Evolutionary conservation across 2,797 vertebrate genomes (phyloP).

Genomic region (Valencia hispanica): DNA sequence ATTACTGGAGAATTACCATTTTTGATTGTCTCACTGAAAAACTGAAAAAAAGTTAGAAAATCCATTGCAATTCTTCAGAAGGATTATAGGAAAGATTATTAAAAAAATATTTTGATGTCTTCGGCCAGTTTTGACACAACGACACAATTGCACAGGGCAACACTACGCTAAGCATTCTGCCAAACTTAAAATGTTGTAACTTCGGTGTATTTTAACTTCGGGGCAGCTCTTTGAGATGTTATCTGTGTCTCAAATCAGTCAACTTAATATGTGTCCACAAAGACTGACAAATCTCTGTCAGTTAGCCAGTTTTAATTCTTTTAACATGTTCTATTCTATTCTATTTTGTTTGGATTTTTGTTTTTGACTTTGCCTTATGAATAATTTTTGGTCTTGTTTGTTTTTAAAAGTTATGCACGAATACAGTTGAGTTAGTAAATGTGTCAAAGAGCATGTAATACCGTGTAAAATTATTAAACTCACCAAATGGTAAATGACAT

Average conservation of each 20-base stretch:
- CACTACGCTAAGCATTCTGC: not conserved
- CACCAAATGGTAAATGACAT: no score
- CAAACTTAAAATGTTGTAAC: not conserved
- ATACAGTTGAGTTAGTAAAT: no score
- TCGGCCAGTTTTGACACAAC: no score
- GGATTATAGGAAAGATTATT: no score
- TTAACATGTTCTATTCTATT: no score
- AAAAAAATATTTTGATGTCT: no score
- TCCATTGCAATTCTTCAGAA: no score
- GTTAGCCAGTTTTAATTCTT: no score
- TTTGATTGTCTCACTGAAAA: not conserved
- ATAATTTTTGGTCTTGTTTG: not conserved
- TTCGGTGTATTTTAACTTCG: not conserved
- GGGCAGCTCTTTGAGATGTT: not conserved
- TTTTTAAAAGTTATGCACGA: no score
- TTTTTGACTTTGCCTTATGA: not conserved
- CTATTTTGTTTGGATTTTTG: not conserved
- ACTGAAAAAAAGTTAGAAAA: not conserved
- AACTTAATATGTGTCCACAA: not conserved
- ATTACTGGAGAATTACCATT: not conserved
- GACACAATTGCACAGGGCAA: not conserved
- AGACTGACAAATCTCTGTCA: not conserved
- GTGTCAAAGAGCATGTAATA: not conserved
- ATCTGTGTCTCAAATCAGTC: not conserved
- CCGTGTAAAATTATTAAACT: not conserved